Base-by-base conservation (phyloP, 2,113 vertebrate species). In the Eudorcas thomsonii region DNA sequence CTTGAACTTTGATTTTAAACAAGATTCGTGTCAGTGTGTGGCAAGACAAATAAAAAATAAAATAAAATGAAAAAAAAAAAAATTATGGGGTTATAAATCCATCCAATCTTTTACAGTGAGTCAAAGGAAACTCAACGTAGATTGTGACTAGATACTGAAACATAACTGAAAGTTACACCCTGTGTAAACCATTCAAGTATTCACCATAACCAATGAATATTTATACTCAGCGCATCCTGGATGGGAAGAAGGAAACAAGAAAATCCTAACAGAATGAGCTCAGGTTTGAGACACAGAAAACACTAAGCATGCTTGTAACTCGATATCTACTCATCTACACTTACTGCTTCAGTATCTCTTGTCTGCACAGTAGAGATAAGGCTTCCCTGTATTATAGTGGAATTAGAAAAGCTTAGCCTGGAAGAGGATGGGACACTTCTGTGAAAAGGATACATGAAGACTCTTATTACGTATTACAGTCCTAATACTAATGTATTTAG, bases 321-420 rank as follows among this genome's bases (percentile, higher is more conserved):
- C 45, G 45, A 14, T 67, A 86, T 89, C 93, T 97, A 39, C 39
- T 85, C 50, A 90, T 93, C 91, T 89, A 28, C 4, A 77, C 14
- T 67, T 45, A 89, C 19, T 23, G 78, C 54, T 78, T 90, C 59
- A 45, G 33, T 19, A 94, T 88, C 93, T 82, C 80, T 71, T 91
- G 77, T 52, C 92, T 97, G 94, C 43, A 12, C 91, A 64, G 87
- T 0, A 62, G 67, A 96, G 93, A 95, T 91, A 98, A 94, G 96
- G 57, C n/a, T 96, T 86, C 55, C 19, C 67, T 96, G 92, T 60
- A 67, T 67, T 55, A 21, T 2, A 82, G 81, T 26, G 23, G 74
- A 96, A 96, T 95, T 93, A 86, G 45, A 55, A 93, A 91, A 94
- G 33, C 86, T 86, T 45, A 55, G 52, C 82, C 64, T 74, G 28